A percentile compares a stretch with the other conserved stretches of the same genome.
These are phyloP conservation scores for Saccostrea cuccullata DNA, from an alignment of 1,140 invertebrate species.

Conservation along the genomic window DNA sequence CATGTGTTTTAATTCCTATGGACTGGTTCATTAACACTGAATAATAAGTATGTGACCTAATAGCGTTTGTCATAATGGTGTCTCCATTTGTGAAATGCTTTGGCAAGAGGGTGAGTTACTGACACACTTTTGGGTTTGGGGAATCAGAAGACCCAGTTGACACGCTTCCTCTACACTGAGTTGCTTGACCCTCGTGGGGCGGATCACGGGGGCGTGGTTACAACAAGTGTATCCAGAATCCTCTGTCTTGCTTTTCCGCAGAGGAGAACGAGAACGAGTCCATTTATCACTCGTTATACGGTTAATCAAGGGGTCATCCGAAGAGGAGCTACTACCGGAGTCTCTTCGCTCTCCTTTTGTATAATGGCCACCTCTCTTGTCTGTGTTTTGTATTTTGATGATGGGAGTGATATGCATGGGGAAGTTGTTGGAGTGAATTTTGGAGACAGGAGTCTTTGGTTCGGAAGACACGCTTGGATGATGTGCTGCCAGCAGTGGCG, in stretches of 20 bases:
- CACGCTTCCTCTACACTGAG: conserved; percentile 49
- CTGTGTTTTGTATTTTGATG: conserved; percentile 58
- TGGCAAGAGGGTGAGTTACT: conserved; percentile 46
- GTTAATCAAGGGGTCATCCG: conserved; percentile 52
- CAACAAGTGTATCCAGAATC: conserved; percentile 39
- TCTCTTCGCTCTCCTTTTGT: conserved; percentile 26
- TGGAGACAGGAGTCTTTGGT: conserved; percentile 49
- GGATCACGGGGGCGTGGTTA: conserved; percentile 10
- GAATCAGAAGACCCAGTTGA: conserved; percentile 26
- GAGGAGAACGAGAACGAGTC: conserved; percentile 34
- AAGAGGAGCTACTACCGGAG: conserved; percentile 52
- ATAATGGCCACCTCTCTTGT: conserved; percentile 52
- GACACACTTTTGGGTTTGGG: conserved; percentile 14
- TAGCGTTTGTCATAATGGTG: conserved; percentile 26
- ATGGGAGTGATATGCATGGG: conserved; percentile 56
- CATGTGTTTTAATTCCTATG: conserved; percentile 5
- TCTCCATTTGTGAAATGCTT: conserved; percentile 45
- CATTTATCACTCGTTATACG: conserved; percentile 51
- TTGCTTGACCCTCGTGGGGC: conserved; percentile 21
- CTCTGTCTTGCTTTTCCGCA: conserved; percentile 23
- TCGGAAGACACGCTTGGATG: conserved; percentile 53
- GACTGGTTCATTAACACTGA: not conserved
- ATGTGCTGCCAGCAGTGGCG: conserved; percentile 3
- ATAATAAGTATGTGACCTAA: not conserved
- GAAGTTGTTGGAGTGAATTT: conserved; percentile 28